These are phyloP conservation scores for Orientallactaga sibirica DNA, from an alignment of 2,797 vertebrate genomes.

Conservation along the genomic window DNA sequence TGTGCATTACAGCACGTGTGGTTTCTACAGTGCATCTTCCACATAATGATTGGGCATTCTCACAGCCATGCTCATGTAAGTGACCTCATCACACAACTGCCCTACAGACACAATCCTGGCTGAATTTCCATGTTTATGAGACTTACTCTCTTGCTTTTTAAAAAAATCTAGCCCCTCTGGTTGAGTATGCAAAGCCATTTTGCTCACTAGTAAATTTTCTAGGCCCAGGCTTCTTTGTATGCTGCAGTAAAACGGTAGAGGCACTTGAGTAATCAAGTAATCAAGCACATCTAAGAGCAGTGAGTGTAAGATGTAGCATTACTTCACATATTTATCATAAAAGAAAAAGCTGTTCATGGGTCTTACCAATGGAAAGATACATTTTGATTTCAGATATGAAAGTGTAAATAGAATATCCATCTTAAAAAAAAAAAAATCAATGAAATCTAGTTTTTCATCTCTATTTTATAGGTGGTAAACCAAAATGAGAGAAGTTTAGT, in stretches of 20 bases:
- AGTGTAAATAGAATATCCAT: not conserved
- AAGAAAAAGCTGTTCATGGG: not conserved
- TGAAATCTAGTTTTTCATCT: slow-evolving; percentile 18
- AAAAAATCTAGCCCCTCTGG: not conserved
- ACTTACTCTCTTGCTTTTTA: not conserved
- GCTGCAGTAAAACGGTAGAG: not conserved
- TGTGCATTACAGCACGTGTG: not conserved
- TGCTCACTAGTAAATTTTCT: not conserved
- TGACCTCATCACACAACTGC: not conserved
- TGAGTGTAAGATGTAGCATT: not conserved
- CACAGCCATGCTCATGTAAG: not conserved
- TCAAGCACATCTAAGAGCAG: slow-evolving; percentile 7
- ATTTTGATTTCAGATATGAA: slow-evolving; percentile 50
- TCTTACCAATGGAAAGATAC: not conserved
- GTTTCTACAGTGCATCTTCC: slow-evolving; percentile 11
- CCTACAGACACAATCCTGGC: not conserved
- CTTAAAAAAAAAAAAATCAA: not conserved
- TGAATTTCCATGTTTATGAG: not conserved
- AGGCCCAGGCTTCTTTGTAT: not conserved
- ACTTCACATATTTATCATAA: not conserved
- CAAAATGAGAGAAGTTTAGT: not conserved
- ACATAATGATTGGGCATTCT: not conserved
- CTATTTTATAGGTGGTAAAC: slow-evolving; percentile 22
- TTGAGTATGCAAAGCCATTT: not conserved
- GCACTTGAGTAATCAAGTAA: not conserved